Evolutionary conservation across 2,797 vertebrate genomes (phyloP), one percentile per base, ranked within the genome.

Genomic region (Okamejei kenojei): DNA sequence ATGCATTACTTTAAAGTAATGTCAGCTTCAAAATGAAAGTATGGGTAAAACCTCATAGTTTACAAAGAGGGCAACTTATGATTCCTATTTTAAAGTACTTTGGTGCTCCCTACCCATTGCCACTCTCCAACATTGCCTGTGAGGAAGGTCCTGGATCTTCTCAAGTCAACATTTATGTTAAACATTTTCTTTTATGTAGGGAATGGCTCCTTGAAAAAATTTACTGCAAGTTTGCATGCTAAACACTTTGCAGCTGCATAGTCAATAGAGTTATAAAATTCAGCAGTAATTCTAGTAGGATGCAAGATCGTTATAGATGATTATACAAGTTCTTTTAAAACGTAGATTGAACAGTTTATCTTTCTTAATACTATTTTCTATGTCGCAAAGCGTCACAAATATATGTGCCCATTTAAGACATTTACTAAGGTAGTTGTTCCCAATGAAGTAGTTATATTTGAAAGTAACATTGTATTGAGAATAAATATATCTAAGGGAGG

Each of bases 381-480:
- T n/a, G 58, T 92, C 54, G 45, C 71, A 76, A 92, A 45, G 26
- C 38, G 54, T n/a, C 38, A 35, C 35, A 54, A 4, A 74, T 63
- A 71, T 45, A 73, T 6, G 9, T 71, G 45, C 21, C 54, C 21
- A 73, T 91, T 45, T 23, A 74, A 45, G 23, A 45, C 26, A 45
- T 58, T 76, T 92, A 19, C 38, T 4, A 17, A n/a, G 38, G 35
- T 54, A 7, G 90, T 17, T 74, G 23, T 58, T 74, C 9, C 8
- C 73, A 76, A 74, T 45, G 38, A 76, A 76, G 76, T 26, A 92
- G 13, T 74, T 92, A 45, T 76, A n/a, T 92, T 54, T 92, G 90
- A 92, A 54, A 76, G 26, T 38, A 76, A 38, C 76, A 76, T 26
- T n/a, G 21, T 26, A 76, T 76, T 13, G 29, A 91, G 90, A 92